These are phyloP conservation scores for Neoseiulus cucumeris DNA, from an alignment of 1,140 invertebrate species.

Conservation along the genomic window DNA sequence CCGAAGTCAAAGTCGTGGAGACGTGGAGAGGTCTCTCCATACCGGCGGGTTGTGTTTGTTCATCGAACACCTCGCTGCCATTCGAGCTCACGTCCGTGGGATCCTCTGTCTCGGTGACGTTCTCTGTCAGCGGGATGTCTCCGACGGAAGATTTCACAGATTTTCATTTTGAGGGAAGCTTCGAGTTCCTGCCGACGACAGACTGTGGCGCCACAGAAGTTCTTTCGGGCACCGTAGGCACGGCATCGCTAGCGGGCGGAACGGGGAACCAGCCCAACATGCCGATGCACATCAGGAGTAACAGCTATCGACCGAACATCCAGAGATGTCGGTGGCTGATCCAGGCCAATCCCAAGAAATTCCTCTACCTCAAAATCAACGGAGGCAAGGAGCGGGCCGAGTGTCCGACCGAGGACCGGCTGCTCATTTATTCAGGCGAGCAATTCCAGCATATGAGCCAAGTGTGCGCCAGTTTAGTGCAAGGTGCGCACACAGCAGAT, in stretches of 20 bases:
- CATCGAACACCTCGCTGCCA: neutral
- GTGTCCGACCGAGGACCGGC: neutral
- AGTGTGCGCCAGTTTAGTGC: neutral
- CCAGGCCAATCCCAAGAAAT: neutral
- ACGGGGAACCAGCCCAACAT: neutral
- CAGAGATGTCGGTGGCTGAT: conserved; percentile 2
- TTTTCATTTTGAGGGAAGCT: neutral
- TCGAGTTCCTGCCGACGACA: conserved; percentile 5
- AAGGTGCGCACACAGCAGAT: neutral
- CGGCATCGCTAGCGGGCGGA: neutral
- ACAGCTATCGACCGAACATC: neutral
- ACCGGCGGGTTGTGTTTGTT: neutral
- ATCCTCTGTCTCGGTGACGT: neutral
- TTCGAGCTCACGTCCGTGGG: conserved; percentile 2
- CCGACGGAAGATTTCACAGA: conserved; percentile 1
- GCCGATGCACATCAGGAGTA: conserved; percentile 7
- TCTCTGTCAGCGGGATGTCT: neutral
- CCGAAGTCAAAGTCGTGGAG: conserved; percentile 16
- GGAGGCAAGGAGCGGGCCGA: neutral
- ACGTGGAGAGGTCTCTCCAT: conserved; percentile 14
- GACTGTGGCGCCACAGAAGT: neutral
- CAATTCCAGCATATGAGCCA: conserved; percentile 3
- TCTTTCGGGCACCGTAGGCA: neutral
- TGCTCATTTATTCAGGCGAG: neutral
- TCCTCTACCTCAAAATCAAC: neutral